Base-by-base conservation (phyloP, 1,140 invertebrate genomes). In the Drosophila elegans region DNA sequence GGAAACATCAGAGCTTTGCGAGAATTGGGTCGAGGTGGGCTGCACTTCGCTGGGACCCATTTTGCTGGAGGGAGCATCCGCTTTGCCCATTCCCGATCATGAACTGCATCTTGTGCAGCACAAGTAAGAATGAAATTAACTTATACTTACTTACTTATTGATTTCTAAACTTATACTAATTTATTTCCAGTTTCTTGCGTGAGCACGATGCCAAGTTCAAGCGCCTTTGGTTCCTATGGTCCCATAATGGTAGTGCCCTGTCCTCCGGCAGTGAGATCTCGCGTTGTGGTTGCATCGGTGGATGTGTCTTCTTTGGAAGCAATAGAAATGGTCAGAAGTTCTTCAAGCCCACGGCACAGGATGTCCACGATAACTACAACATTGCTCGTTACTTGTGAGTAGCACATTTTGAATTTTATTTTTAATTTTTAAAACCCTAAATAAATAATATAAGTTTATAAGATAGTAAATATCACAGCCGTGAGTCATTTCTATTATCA, bases 211-310 rank as follows among this genome's bases (percentile, higher is more conserved):
- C 96, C 38, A 95, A 95, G 68, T 96, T 95, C 0, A 98, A 97
- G 92, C 94, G 97, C 66, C 93, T 99, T 7, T 98, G 98, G 97
- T 99, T 99, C 91, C 93, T 99, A 1, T 99, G 98, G 98, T 95
- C 96, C 1, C 94, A 93, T 72, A 95, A 96, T 81, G 93, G 91
- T 5, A 93, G 78, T 66, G 93, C 82, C 1, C 60, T 91, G 13
- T 84, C 60, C 25, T 80, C 82, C 1, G 72, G 80, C 3, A 75
- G 61, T 5, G 91, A 92, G 53, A 89, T 91, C 25, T 90, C 90
- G 6, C 96, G 96, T 75, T 99, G 99, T 93, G 98, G 98, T 0
- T 99, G 99, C 93, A 96, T 97, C 44, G 98, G 98, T 3, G 98
- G 98, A 1, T 99, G 97, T 91, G 93, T 94, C 12, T 99, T 99